Conservation (phyloP, 2,113 vertebrate genomes). For the Sapayoa aenigma region DNA sequence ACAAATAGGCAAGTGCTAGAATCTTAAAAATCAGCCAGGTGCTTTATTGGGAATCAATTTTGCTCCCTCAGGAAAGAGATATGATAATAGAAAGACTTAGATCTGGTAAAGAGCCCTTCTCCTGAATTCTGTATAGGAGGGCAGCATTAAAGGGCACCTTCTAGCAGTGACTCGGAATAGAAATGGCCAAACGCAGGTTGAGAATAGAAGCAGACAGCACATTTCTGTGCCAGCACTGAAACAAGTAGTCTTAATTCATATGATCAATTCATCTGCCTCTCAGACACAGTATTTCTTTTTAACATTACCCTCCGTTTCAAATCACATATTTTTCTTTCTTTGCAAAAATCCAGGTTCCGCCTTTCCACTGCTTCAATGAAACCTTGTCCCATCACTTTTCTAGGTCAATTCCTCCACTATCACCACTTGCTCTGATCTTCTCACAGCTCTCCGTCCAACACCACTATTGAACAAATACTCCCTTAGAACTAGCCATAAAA, state of each 20-base stretch:
- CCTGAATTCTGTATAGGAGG: background rate
- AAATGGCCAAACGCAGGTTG: background rate
- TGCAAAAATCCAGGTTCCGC: background rate
- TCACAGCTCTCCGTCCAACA: background rate
- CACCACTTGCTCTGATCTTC: background rate
- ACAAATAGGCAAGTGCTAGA: conserved; percentile 6
- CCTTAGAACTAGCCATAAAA: background rate
- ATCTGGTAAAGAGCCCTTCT: background rate
- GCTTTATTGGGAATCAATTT: conserved; percentile 62
- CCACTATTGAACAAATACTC: background rate
- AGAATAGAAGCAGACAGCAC: background rate
- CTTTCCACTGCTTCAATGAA: background rate
- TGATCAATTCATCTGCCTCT: background rate
- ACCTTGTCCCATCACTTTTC: background rate
- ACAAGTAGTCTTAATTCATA: background rate
- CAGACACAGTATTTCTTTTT: background rate
- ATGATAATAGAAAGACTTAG: conserved; percentile 28
- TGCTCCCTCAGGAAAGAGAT: conserved; percentile 13
- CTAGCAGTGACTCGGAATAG: background rate
- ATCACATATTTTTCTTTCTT: background rate
- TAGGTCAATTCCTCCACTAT: background rate
- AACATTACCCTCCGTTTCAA: background rate
- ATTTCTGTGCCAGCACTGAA: background rate
- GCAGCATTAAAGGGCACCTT: background rate
- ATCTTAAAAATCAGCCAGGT: conserved; percentile 45